A percentile compares a stretch with the other conserved stretches of the same genome.
phyloP scores from a whole-genome alignment of 92 coral and sea anemone species.

The Bergia sp. region DNA sequence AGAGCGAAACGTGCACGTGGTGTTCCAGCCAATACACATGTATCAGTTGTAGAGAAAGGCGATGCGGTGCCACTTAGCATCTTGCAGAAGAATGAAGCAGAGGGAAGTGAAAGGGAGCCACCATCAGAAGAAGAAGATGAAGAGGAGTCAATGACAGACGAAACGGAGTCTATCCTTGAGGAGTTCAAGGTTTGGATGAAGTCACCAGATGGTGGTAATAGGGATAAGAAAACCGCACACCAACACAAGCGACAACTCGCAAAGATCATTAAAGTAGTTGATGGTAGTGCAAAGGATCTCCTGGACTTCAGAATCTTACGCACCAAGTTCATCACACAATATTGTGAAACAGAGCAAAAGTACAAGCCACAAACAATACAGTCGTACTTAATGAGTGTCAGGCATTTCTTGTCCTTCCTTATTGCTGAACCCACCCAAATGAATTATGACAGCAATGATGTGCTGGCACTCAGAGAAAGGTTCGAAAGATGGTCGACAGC shows the following conservation, averaged over 20 bases:
- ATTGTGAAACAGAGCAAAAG: constrained; percentile 23
- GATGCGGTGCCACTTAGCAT: constrained; percentile 7
- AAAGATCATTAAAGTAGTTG: neutral
- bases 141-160: neutral
- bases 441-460: too few relatives aligned
- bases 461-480: too few relatives aligned
- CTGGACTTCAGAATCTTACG: constrained; percentile 12
- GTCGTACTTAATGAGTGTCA: too few relatives aligned
- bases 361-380: neutral
- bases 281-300: constrained; percentile 5
- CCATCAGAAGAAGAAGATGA: constrained; percentile 20
- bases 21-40: constrained; percentile 1
- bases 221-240: constrained; percentile 3
- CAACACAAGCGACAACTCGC: constrained; percentile 27
- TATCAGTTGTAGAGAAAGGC: constrained; percentile 12
- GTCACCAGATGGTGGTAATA: constrained; percentile 39
- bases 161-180: constrained; percentile 25
- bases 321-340: constrained; percentile 23
- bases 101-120: constrained; percentile 21
- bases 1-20: constrained; percentile 19
- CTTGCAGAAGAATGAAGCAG: constrained; percentile 1
- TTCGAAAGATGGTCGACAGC: too few relatives aligned
- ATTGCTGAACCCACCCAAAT: too few relatives aligned
- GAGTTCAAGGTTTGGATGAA: constrained; percentile 34
- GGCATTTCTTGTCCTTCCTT: too few relatives aligned